Evolutionary conservation across 1,140 invertebrate genomes (phyloP), one percentile per base, ranked within the genome.

Genomic region (Acromyrmex charruanus): DNA sequence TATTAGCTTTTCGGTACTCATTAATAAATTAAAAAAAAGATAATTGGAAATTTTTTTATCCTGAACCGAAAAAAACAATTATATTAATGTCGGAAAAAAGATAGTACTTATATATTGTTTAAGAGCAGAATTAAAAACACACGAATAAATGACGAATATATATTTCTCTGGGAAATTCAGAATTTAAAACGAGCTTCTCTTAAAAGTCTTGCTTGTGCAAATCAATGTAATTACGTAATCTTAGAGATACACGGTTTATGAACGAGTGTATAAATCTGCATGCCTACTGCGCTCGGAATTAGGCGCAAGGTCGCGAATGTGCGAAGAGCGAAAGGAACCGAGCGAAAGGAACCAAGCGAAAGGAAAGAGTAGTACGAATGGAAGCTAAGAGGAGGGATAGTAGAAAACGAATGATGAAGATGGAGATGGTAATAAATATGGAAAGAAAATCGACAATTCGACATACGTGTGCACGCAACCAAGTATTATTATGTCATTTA

Each of bases 301-400:
- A 74, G 39, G 44, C 58, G 69, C 80, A 84, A 75, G 80, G 80
- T 61, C 55, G 39, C 53, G 35, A 28, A 21, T 59, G 14, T 59
- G 39, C 14, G 12, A 74, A 51, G 12, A 72, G 55, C 25, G 69
- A 81, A 71, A 81, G 65, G 79, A 71, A 12, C 9, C n/a, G 28
- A 84, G 69, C 39, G 69, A 81, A 71, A 81, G 51, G 79, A 71
- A 12, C 14, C n/a, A 18, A 84, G 69, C 25, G 69, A 84, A 84
- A 84, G 39, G 55, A 63, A 58, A 44, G 58, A 4, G 12, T 12
- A 66, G 28, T 4, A 44, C 49, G 12, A 74, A 75, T 44, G 18
- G 44, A 79, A 39, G 21, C 12, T 3, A 61, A 65, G 49, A 53
- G 44, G 16, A 55, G 9, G 49, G 58, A 68, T 18, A 16, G 1